phyloP scores from a whole-genome alignment of 2,113 vertebrate genomes.

The Anhinga anhinga region DNA sequence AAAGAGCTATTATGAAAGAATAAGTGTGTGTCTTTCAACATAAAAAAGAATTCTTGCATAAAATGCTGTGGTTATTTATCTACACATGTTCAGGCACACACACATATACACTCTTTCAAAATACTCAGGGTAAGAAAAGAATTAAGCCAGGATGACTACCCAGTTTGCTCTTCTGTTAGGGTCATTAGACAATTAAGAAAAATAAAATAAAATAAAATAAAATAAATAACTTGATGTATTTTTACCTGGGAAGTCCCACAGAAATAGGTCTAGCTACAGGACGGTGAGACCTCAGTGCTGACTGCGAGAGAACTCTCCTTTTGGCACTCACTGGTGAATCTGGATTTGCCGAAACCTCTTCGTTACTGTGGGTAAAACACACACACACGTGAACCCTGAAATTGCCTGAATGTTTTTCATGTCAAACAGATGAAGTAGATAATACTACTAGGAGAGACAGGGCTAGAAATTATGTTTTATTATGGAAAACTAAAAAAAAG shows the following conservation, averaged over 20 bases:
- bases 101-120: background rate
- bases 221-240: background rate
- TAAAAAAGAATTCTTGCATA: background rate
- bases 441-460: background rate
- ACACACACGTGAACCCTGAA: background rate
- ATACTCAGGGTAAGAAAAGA: background rate
- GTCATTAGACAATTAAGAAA: background rate
- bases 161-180: background rate
- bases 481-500: background rate
- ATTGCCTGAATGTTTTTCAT: background rate
- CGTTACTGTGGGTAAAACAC: slow-evolving; percentile 55
- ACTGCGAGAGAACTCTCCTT: slow-evolving; percentile 87
- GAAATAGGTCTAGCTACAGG: slow-evolving; percentile 91
- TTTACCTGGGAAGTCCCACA: slow-evolving; percentile 84
- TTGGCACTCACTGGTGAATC: slow-evolving; percentile 83
- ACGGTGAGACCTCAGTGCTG: slow-evolving; percentile 91
- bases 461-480: background rate
- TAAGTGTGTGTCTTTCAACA: background rate
- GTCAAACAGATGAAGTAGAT: background rate
- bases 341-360: slow-evolving; percentile 69
- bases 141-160: background rate
- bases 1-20: background rate
- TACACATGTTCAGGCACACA: background rate
- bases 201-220: background rate
- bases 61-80: background rate